Base-by-base conservation (phyloP, 2,888 invertebrate species). In the Clanis bilineata region DNA sequence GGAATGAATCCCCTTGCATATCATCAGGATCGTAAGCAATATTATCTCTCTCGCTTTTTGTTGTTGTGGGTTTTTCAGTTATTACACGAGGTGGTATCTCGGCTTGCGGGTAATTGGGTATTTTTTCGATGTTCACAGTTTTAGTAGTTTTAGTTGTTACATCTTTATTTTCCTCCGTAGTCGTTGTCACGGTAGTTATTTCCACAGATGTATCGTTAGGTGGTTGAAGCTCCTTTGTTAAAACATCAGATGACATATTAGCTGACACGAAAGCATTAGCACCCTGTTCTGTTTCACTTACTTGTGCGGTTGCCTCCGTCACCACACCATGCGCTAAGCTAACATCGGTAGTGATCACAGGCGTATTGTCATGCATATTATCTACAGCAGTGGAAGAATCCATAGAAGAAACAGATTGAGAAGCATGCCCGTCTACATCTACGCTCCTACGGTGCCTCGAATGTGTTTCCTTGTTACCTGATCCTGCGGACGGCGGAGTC, bases 401-500 rank as follows among this genome's bases (percentile, higher is more conserved):
- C 80, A 78, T 78, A 68, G 82, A 83, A 84, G 86, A 82, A 82
- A 83, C 70, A 83, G 83, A 79, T 79, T 80, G 75, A 83, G 86
- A 87, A 86, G 88, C 94, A 94, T 93, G 94, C 94, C 90, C 93
- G 87, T 93, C 94, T 91, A 93, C 93, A 88, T 92, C 93, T 91
- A 93, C 93, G 87, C 94, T 94, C 93, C 94, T 96, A 95, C 94
- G 96, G 87, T 92, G 94, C 90, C 94, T 95, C 75, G 82, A 91
- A 87, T 89, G 94, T 80, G 73, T 82, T 67, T 78, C 85, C 65
- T 72, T 75, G 76, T 91, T 93, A 89, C 94, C 94, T 87, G 93
- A 86, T 73, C 92, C 87, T 66, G 93, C 78, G 55, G 93, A 86
- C 62, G 91, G 85, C 72, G 93, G 93, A 77, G 93, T 93, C 76